phyloP scores from a whole-genome alignment of 2,888 invertebrate genomes.

The Adelphocoris suturalis region DNA sequence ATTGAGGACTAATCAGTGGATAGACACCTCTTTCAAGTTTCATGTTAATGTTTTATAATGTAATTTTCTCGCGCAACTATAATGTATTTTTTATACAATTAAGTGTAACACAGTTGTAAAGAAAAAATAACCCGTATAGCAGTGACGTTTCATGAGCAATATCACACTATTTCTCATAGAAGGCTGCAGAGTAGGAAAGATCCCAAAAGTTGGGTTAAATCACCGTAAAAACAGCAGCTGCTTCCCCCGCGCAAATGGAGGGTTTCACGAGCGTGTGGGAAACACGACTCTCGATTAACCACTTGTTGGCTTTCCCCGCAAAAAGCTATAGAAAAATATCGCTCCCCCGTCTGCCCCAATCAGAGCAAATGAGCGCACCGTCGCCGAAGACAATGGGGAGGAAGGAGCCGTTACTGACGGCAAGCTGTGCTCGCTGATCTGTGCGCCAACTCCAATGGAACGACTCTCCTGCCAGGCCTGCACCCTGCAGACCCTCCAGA shows the following conservation, averaged over 20 bases:
- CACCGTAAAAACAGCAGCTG: slow-evolving; percentile 61
- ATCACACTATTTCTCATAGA: too few species aligned
- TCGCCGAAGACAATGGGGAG: background rate
- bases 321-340: slow-evolving; percentile 34
- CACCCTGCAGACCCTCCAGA: background rate
- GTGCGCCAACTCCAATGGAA: slow-evolving; percentile 6
- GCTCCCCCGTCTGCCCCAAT: slow-evolving; percentile 54
- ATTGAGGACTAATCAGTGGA: too few species aligned
- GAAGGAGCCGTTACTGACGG: slow-evolving; percentile 43
- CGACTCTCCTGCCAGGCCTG: background rate
- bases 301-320: slow-evolving; percentile 55
- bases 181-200: too few species aligned
- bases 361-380: slow-evolving; percentile 24
- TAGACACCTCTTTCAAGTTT: too few species aligned
- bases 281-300: slow-evolving; percentile 56
- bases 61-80: too few species aligned
- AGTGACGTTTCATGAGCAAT: too few species aligned
- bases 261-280: slow-evolving; percentile 45
- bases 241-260: background rate
- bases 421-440: slow-evolving; percentile 66
- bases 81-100: too few species aligned
- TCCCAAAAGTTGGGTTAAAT: slow-evolving; percentile 47
- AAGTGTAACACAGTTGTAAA: too few species aligned
- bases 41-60: too few species aligned
- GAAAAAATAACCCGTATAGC: too few species aligned